Evolutionary conservation across 2,113 vertebrate genomes (phyloP), one percentile per base, ranked within the genome.

Genomic region (Sisor rabdophorus): DNA sequence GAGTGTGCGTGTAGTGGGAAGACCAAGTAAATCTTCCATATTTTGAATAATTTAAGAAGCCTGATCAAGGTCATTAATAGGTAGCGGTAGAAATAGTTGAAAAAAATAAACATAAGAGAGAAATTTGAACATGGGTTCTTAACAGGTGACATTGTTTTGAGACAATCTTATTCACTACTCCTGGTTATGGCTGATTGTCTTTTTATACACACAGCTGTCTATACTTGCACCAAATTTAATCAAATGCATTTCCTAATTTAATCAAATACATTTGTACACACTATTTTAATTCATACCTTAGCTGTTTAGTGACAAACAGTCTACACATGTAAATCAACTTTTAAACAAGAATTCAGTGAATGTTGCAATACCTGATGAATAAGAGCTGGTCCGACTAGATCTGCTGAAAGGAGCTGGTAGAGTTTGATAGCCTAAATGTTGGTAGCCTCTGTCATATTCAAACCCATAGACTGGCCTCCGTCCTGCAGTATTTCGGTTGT

Each of bases 321-420:
- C 40, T 44, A 44, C 4, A 10, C 32, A 36, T 44, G 32, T 56
- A 10, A 12, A 24, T 61, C 26, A 11, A 20, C 12, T 50, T 8
- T 16, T 12, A 50, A 40, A 28, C 20, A 28, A 9, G 3, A 16
- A 17, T 55, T 30, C 24, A 32, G 5, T 48, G 15, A 20, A 22
- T 11, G 2, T 1, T 24, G 36, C 48, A 36, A 71, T 80, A 91
- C 91, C 91, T 84, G 91, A 93, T 55, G 90, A 95, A 82, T 94
- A 96, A 1, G 96, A 98, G 0, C 95, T 93, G 4, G 94, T 92
- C 1, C 94, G 90, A 20, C 93, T 95, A 82, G 94, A 94, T 1
- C 95, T 94, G 80, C 94, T 95, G 80, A 95, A 94, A 1, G 92
- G 93, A 0, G 93, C 90, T n/a, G 94, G 95, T 86, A 98, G 90